Evolutionary conservation across 1,140 invertebrate genomes (phyloP), one percentile per base, ranked within the genome.

Genomic region (Lordiphosa collinella): DNA sequence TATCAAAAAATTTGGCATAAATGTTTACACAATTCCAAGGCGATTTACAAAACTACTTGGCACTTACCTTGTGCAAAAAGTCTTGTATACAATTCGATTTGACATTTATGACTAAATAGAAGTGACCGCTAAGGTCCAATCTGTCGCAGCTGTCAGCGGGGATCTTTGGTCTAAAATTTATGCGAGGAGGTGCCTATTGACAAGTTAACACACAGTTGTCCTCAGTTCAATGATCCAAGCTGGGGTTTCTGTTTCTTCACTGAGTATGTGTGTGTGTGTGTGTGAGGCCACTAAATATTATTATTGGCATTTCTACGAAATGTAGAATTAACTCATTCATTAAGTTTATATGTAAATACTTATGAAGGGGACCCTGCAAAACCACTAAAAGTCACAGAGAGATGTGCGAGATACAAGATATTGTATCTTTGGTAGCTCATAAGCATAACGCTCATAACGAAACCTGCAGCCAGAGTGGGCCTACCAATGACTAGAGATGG

Each of bases 221-320:
- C 16, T 13, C 53, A 52, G 70, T 75, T 74, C 70, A 74, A 78
- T 67, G 73, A 52, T 62, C 73, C 52, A 40, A 13, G 31, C 32
- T 16, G 50, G 36, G 43, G 11, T 55, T 25, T 61, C 14, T 55
- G 18, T 65, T 36, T n/a, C n/a, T n/a, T n/a, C n/a, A n/a, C n/a
- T n/a, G n/a, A n/a, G n/a, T n/a, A n/a, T n/a, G n/a, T n/a, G n/a
- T 68, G 29, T 52, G 6, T 52, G 12, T 49, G 12, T 59, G 29
- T 54, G 32, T 34, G 51, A 29, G 32, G 38, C 37, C 55, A 72
- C 29, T 67, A 53, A 67, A 70, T 58, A 71, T 78, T 62, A 68
- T 65, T 70, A 80, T 82, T 75, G 75, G 70, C 60, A 66, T 53
- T 75, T 79, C 65, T 66, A 50, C 76, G 75, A 75, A 68, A 79